Evolutionary conservation across 1,140 invertebrate genomes (phyloP), one percentile per base, ranked within the genome.

Genomic region (Sinonovacula constricta): DNA sequence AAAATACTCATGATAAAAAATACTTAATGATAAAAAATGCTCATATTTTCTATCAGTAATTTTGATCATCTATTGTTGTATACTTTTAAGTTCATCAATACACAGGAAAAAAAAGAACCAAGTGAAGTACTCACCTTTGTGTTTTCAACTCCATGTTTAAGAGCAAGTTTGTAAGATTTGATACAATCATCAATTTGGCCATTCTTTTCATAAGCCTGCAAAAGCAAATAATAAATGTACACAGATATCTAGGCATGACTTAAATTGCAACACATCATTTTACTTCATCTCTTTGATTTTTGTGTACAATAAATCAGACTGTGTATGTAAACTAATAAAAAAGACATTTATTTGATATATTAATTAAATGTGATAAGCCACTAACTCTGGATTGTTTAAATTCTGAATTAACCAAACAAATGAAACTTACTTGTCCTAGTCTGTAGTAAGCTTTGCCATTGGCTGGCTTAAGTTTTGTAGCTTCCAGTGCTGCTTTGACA

Each of bases 131-230:
- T 31, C 59, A 76, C 72, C 63, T 70, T 70, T 22, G 51, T 56
- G 31, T 76, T 76, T 15, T 62, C 51, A 22, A 62, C 45, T 34
- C 65, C 72, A 57, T 45, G 10, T 24, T 67, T 67, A 18, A 76
- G 33, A 15, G 72, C 72, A 14, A 24, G 45, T 36, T 76, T 76
- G 53, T 67, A 76, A 22, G 22, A 31, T 49, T 5, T 39, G 5
- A 76, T 76, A 28, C 59, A 33, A 3, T 76, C 53, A 33, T 76
- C 53, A 26, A 53, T 24, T 2, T 67, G 51, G 22, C 72, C 72
- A 14, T 66, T 18, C 33, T 76, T 76, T 14, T 76, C 72, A 26
- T 76, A 45, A 34, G 72, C 72, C 72, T 76, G 28, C 31, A 76
- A 76, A n/a, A 69, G 18, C 30, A 54, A 24, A 45, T 10, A 45